Evolutionary conservation across 2,888 invertebrate genomes (phyloP).

Genomic region (Drosophila sordidula): DNA sequence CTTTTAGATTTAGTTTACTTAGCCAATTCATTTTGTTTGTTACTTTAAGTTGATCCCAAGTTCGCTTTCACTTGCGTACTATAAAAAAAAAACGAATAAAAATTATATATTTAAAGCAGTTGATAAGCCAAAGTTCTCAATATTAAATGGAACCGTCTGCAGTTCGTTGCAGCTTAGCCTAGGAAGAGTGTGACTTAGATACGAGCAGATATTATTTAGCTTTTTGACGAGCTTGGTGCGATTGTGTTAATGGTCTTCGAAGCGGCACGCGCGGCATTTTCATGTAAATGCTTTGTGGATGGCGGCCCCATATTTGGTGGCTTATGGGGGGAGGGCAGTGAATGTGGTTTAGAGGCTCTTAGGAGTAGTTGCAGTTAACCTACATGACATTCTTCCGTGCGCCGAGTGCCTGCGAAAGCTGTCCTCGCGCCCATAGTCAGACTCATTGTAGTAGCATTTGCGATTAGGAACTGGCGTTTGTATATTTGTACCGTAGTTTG

Average conservation of each 20-base stretch:
- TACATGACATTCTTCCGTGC: constrained; percentile 85
- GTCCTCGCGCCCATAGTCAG: constrained; percentile 83
- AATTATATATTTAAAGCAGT: constrained; percentile 43
- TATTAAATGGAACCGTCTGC: constrained; percentile 32
- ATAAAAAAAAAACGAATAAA: constrained; percentile 47
- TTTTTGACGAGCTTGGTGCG: constrained; percentile 56
- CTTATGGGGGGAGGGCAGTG: constrained; percentile 35
- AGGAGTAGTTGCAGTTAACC: constrained; percentile 57
- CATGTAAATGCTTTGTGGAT: constrained; percentile 68
- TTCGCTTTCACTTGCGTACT: constrained; percentile 74
- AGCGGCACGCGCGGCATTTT: constrained; percentile 68
- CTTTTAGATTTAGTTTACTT: constrained; percentile 44
- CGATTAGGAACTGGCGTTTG: constrained; percentile 85
- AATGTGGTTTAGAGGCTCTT: constrained; percentile 36
- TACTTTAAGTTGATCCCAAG: constrained; percentile 52
- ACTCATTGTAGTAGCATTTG: constrained; percentile 84
- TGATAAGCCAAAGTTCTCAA: constrained; percentile 32
- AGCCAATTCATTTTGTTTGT: constrained; percentile 66
- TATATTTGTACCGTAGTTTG: constrained; percentile 85
- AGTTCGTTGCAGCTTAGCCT: constrained; percentile 51
- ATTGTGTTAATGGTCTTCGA: constrained; percentile 42
- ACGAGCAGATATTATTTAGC: constrained; percentile 24
- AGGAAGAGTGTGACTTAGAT: constrained; percentile 41
- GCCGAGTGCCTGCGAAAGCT: constrained; percentile 85
- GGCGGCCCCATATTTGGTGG: constrained; percentile 45